Conservation (phyloP, 2,888 invertebrate species). For the Hypomecis punctinalis region DNA sequence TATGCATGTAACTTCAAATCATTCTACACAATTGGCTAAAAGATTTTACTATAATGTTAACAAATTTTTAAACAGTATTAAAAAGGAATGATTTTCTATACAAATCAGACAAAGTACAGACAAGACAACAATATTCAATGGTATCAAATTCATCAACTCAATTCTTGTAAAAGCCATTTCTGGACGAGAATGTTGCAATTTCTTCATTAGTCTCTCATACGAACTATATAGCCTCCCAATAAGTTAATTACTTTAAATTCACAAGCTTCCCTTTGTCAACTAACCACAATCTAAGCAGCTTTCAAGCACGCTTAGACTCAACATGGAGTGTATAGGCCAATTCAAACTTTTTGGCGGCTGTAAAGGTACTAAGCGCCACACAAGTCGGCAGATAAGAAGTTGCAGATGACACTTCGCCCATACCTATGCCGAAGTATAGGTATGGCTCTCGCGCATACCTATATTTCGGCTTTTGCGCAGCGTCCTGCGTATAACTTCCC, state of each 20-base stretch:
- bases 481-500: too few species aligned
- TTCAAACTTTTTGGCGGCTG: too few species aligned
- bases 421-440: too few species aligned
- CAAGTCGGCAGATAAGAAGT: too few species aligned
- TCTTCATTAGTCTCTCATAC: constrained; percentile 7
- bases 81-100: constrained; percentile 1
- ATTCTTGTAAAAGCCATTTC: not conserved
- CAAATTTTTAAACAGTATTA: constrained; percentile 44
- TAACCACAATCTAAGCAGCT: constrained; percentile 49
- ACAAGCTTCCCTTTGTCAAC: constrained; percentile 25
- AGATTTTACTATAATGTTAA: constrained; percentile 61
- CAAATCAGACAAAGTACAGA: not conserved
- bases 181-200: not conserved
- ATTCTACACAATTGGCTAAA: constrained; percentile 56
- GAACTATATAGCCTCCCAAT: constrained; percentile 11
- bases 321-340: constrained; percentile 56
- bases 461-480: too few species aligned
- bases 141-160: not conserved
- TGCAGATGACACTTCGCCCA: too few species aligned
- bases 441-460: too few species aligned
- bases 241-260: constrained; percentile 14
- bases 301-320: constrained; percentile 63
- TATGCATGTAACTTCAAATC: constrained; percentile 44
- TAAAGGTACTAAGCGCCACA: too few species aligned
- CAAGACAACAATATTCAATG: too few species aligned